A percentile compares a stretch with the other conserved stretches of the same genome.
Conservation (phyloP, 2,797 vertebrate genomes). For the Amniataba percoides region DNA sequence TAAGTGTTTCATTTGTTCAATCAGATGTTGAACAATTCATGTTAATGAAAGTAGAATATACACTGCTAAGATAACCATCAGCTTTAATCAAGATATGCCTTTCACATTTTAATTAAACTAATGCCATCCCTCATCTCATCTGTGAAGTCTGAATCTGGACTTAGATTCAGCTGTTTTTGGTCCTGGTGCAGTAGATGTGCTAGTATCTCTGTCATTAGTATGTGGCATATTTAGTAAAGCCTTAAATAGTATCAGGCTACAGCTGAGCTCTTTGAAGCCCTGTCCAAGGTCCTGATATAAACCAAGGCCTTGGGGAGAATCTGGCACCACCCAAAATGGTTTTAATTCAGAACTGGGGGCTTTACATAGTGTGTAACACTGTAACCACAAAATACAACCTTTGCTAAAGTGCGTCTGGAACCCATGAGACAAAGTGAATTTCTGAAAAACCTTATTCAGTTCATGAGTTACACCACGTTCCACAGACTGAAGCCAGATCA, state of each 20-base stretch:
- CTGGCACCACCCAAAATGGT: constrained; percentile 26
- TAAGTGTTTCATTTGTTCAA: not conserved
- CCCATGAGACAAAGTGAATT: constrained; percentile 18
- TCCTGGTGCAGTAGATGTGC: constrained; percentile 16
- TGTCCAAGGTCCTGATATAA: constrained; percentile 80
- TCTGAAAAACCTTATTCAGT: constrained; percentile 19
- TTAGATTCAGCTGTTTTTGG: constrained; percentile 17
- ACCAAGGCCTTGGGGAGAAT: constrained; percentile 34
- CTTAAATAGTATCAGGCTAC: constrained; percentile 26
- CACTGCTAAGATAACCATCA: not conserved
- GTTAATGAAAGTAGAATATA: not conserved
- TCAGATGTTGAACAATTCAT: not conserved
- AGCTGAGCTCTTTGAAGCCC: constrained; percentile 52
- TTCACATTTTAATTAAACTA: not conserved
- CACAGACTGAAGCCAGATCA: constrained; percentile 36
- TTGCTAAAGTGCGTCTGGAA: constrained; percentile 11
- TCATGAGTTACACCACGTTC: constrained; percentile 23
- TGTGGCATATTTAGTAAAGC: constrained; percentile 30
- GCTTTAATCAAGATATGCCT: not conserved
- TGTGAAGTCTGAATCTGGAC: not conserved
- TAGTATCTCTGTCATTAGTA: constrained; percentile 45
- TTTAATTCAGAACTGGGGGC: constrained; percentile 23
- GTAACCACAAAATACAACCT: constrained; percentile 41
- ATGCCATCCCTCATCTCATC: not conserved
- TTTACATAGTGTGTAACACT: constrained; percentile 12